phyloP scores from a whole-genome alignment of 2,888 invertebrate genomes.

The Drosophila subsilvestris region DNA sequence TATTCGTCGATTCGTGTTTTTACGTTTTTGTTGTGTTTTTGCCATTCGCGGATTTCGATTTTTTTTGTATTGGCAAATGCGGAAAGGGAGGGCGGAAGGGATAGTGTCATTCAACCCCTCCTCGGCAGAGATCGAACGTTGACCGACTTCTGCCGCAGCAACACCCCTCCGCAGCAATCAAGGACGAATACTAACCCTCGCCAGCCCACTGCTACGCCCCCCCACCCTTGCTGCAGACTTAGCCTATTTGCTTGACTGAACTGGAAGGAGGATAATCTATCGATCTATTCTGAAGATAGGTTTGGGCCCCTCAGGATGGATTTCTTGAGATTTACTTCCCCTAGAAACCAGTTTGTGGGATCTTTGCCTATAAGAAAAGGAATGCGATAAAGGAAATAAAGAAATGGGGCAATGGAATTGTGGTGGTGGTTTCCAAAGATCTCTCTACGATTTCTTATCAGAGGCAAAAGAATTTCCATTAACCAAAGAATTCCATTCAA shows the following conservation, averaged over 20 bases:
- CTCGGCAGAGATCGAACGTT: constrained; percentile 53
- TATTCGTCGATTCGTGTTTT: constrained; percentile 37
- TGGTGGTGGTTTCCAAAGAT: constrained; percentile 18
- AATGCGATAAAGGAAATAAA: not conserved
- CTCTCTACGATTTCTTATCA: constrained; percentile 40
- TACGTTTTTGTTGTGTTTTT: constrained; percentile 64
- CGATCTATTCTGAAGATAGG: not conserved
- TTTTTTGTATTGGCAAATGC: constrained; percentile 74
- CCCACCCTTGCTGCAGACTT: not conserved
- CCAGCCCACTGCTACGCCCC: too few species aligned
- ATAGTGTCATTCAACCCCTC: constrained; percentile 40
- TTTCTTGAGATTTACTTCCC: constrained; percentile 8
- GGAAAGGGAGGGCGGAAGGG: not conserved
- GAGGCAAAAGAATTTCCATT: constrained; percentile 36
- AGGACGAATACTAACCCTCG: constrained; percentile 8
- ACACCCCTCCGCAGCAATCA: constrained; percentile 33
- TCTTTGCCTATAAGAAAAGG: constrained; percentile 26
- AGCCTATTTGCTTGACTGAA: not conserved
- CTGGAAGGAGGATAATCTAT: too few species aligned
- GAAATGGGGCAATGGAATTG: too few species aligned
- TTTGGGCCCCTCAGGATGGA: not conserved
- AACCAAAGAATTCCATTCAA: constrained; percentile 29
- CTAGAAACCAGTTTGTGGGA: constrained; percentile 36
- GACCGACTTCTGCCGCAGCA: constrained; percentile 23
- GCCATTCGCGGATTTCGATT: constrained; percentile 53